phyloP scores from a whole-genome alignment of 1,140 invertebrate genomes.

The Drosophila jambulina region DNA sequence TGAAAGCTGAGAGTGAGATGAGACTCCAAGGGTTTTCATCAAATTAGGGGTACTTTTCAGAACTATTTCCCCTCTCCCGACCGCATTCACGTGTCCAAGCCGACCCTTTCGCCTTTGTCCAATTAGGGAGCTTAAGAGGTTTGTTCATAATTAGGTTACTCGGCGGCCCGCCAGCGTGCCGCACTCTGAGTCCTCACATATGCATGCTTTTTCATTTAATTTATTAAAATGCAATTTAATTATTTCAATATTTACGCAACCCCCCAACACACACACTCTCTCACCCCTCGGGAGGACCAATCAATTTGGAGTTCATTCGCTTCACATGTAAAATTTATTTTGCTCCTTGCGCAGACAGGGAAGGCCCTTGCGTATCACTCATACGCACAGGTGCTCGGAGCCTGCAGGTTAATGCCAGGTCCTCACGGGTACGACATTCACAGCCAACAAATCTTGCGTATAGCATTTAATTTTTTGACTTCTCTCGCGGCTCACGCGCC shows the following conservation, averaged over 20 bases:
- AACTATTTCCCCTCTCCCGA: constrained; percentile 2
- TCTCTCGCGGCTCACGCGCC: constrained; percentile 54
- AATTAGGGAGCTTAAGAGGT: constrained; percentile 43
- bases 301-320: constrained; percentile 54
- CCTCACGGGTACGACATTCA: constrained; percentile 24
- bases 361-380: constrained; percentile 47
- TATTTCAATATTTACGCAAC: constrained; percentile 55
- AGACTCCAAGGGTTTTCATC: constrained; percentile 5
- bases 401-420: constrained; percentile 29
- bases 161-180: neutral
- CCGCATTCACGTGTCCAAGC: constrained; percentile 11
- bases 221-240: constrained; percentile 64
- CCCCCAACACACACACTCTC: neutral
- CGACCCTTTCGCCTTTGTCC: constrained; percentile 31
- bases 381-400: constrained; percentile 56
- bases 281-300: constrained; percentile 15
- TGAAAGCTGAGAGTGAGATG: neutral
- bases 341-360: constrained; percentile 34
- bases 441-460: constrained; percentile 66
- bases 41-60: constrained; percentile 10
- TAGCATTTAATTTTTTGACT: constrained; percentile 78
- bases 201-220: constrained; percentile 48
- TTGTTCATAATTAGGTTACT: constrained; percentile 36
- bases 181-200: constrained; percentile 14
- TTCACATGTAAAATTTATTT: constrained; percentile 58